A percentile compares a stretch with the other conserved stretches of the same genome.
These are phyloP conservation scores for Nephila pilipes DNA, from an alignment of 1,140 invertebrate species.

Conservation along the genomic window DNA sequence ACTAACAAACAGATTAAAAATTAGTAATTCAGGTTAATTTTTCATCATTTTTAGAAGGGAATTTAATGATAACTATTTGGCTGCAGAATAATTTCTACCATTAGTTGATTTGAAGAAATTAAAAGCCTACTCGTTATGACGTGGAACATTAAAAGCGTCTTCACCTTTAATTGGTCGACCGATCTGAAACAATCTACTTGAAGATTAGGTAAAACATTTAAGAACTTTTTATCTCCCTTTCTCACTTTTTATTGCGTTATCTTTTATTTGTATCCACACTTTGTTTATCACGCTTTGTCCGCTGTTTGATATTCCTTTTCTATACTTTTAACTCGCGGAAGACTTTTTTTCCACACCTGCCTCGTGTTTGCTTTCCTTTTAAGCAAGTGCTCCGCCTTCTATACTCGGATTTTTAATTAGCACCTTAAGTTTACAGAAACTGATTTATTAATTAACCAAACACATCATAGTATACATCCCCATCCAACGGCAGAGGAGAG, in stretches of 20 bases:
- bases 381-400: conserved; percentile 24
- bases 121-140: background rate
- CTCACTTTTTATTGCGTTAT: conserved; percentile 58
- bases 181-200: conserved; percentile 22
- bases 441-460: conserved; percentile 74
- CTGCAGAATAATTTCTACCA: conserved; percentile 4
- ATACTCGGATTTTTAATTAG: conserved; percentile 63
- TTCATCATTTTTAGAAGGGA: too few species aligned
- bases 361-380: conserved; percentile 62
- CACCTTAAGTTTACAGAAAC: conserved; percentile 74
- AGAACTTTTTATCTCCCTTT: background rate
- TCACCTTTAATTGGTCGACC: background rate
- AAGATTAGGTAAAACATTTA: conserved; percentile 1
- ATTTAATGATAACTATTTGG: background rate
- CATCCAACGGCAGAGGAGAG: conserved; percentile 1
- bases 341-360: conserved; percentile 19
- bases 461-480: conserved; percentile 55
- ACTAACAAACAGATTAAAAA: too few species aligned
- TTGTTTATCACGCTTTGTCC: conserved; percentile 59
- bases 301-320: conserved; percentile 50
- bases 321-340: background rate
- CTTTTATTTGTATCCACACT: conserved; percentile 54
- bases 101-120: background rate
- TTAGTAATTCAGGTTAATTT: too few species aligned
- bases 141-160: background rate